Conservation (phyloP, 2,888 invertebrate genomes). For the Hermodice carunculata region DNA sequence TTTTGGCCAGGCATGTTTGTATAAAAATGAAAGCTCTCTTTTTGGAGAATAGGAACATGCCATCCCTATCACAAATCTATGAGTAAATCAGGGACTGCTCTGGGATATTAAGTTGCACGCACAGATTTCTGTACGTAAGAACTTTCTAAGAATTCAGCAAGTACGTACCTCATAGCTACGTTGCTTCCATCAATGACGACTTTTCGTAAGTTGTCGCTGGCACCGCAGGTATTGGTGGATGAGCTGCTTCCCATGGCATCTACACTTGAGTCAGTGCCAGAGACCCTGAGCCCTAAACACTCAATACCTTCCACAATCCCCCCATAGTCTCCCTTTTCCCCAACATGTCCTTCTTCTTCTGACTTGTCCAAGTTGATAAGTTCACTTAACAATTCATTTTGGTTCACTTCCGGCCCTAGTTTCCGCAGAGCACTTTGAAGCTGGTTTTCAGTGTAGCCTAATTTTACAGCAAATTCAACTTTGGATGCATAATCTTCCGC, state of each 20-base stretch:
- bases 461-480: too few species aligned
- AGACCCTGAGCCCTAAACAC: background rate
- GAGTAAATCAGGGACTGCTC: too few species aligned
- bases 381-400: constrained; percentile 8
- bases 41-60: too few species aligned
- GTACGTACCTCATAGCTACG: constrained; percentile 82
- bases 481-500: too few species aligned
- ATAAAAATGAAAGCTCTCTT: too few species aligned
- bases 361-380: background rate
- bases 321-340: background rate
- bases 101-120: too few species aligned
- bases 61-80: too few species aligned
- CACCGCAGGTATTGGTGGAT: background rate
- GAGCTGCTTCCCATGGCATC: background rate
- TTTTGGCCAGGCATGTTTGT: too few species aligned
- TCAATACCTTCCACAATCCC: background rate
- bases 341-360: background rate
- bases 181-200: constrained; percentile 88
- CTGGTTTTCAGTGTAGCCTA: constrained; percentile 6
- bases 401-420: background rate
- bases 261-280: background rate
- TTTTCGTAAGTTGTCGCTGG: constrained; percentile 71
- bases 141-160: too few species aligned
- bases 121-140: too few species aligned
- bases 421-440: constrained; percentile 2